Conservation (phyloP, 37 sponge, comb jelly and placozoan species). For the Hexactinellida sp. region DNA sequence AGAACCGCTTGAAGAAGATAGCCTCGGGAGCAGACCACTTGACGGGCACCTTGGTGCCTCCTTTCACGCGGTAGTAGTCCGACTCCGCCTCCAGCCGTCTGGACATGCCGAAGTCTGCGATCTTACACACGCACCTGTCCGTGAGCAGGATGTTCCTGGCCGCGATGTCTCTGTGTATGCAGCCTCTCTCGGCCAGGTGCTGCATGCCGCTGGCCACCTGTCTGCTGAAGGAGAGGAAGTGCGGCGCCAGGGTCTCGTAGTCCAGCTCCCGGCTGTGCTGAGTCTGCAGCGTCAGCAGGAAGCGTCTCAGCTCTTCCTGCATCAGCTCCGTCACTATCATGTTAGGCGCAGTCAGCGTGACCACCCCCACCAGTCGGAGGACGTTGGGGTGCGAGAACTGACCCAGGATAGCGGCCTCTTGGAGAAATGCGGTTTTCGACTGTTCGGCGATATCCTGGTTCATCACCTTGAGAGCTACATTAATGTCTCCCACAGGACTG, state of each 20-base stretch:
- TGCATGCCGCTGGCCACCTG: constrained; percentile 48
- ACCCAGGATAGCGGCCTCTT: constrained; percentile 1
- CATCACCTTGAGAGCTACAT: background rate
- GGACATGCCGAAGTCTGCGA: constrained; percentile 16
- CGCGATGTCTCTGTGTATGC: constrained; percentile 54
- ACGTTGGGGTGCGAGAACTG: constrained; percentile 8
- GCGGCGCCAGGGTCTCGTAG: background rate
- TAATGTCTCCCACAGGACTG: background rate
- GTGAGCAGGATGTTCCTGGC: constrained; percentile 47
- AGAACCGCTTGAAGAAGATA: background rate
- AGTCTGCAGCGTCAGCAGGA: background rate
- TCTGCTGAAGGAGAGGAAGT: constrained; percentile 28
- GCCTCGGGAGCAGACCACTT: constrained; percentile 16
- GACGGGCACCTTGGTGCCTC: background rate
- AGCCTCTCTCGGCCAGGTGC: constrained; percentile 35
- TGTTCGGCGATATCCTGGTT: background rate
- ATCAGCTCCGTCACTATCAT: constrained; percentile 4
- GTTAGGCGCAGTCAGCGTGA: background rate
- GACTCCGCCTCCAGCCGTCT: background rate
- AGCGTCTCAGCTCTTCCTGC: background rate
- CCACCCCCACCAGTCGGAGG: background rate
- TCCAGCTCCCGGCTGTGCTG: background rate
- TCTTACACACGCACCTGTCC: constrained; percentile 40
- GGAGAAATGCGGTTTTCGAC: background rate
- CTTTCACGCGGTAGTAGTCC: background rate